Evolutionary conservation across 2,797 vertebrate genomes (phyloP).

Genomic region (Mallotus villosus): DNA sequence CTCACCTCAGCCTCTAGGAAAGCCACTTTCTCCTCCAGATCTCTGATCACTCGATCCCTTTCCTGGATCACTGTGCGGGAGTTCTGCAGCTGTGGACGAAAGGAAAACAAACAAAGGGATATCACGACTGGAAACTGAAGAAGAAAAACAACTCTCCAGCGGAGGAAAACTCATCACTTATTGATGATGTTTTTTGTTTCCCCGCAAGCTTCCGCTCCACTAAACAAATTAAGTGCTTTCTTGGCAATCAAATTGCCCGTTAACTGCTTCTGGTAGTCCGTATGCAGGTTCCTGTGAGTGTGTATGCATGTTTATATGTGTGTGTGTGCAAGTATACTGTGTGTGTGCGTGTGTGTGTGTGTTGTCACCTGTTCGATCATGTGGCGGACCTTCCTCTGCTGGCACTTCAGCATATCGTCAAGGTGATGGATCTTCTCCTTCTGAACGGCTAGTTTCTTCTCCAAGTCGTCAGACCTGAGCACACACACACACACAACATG

Average conservation of each 20-base stretch:
- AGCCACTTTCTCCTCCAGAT: conserved; percentile 87
- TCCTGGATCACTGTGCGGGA: conserved; percentile 83
- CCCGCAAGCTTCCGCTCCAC: conserved; percentile 27
- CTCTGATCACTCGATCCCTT: conserved; percentile 80
- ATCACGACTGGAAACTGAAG: not conserved
- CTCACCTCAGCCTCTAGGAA: conserved; percentile 91
- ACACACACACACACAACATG: conserved; percentile 9
- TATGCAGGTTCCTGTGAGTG: not conserved
- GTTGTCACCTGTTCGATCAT: conserved; percentile 92
- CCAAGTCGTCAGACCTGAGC: conserved; percentile 78
- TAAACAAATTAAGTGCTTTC: conserved; percentile 31
- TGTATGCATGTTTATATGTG: conserved; percentile 8
- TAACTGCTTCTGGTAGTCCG: not conserved
- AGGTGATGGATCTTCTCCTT: conserved; percentile 90
- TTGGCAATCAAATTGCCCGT: not conserved
- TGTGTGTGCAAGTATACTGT: not conserved
- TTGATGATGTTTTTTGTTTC: conserved; percentile 46
- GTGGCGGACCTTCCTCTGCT: conserved; percentile 92
- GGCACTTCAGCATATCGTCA: conserved; percentile 93
- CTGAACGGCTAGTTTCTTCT: conserved; percentile 81
- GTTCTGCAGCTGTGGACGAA: conserved; percentile 83
- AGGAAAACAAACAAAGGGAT: conserved; percentile 7
- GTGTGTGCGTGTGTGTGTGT: not conserved
- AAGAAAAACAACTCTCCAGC: conserved; percentile 4
- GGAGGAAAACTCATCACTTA: conserved; percentile 48